Evolutionary conservation across 2,113 vertebrate genomes (phyloP), one percentile per base, ranked within the genome.

Genomic region (Anhinga anhinga): DNA sequence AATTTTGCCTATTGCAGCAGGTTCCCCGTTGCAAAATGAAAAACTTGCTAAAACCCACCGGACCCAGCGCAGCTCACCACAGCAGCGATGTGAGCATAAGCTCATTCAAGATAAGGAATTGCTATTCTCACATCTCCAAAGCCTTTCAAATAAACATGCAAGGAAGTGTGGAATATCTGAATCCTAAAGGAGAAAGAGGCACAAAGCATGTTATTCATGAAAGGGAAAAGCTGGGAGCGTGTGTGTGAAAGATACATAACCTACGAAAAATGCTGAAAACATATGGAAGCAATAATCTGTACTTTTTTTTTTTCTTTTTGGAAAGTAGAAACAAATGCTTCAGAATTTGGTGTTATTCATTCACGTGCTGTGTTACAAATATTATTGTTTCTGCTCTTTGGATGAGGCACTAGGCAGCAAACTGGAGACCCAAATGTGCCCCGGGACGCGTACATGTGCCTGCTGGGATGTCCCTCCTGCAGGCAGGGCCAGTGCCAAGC

Each of bases 141-240:
- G 63, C 82, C 67, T 91, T 94, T 85, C 76, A 93, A 81, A 96
- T 79, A 90, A 92, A 93, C 94, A 89, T 16, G 63, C 77, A 89
- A 73, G 49, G n/a, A 91, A 66, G 55, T 12, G 34, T 5, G 4
- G 92, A 93, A 88, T 94, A 95, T 74, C 62, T 94, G 86, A 95
- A 93, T 96, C 74, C 90, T 90, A 81, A 94, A 94, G 87, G 67
- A 91, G 79, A 78, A 45, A 65, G 82, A 78, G 66, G 86, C 91
- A 97, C 94, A 97, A 97, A 97, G 87, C 63, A 70, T 27, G 93
- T 93, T 97, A 97, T 95, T 97, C 97, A 97, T 82, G 96, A 95
- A 95, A 96, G 74, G 73, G 65, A 88, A 96, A 95, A 93, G 72
- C 92, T 84, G 82, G 63, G 81, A 95, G 91, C 4, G 26, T 67